Percentiles rank a stretch among this genome's conserved stretches.
phyloP scores from a whole-genome alignment of 2,888 invertebrate species.

The Brachyopa scutellaris region DNA sequence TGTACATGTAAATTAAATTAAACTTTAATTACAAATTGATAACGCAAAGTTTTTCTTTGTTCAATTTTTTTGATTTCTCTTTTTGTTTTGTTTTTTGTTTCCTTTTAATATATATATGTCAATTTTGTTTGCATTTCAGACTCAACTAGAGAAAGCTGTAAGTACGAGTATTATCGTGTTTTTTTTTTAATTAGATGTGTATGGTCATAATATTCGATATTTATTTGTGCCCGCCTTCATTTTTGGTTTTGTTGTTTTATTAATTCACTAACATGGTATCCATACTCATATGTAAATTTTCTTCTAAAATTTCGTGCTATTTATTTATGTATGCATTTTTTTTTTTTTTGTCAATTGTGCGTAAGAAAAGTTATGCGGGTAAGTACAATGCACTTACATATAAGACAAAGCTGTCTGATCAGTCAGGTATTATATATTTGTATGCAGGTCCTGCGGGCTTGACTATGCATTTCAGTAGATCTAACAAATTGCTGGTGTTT shows the following conservation, averaged over 20 bases:
- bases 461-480: no score
- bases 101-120: constrained; percentile 47
- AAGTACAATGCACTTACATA: background rate
- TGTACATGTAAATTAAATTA: background rate
- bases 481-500: no score
- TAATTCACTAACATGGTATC: background rate
- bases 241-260: background rate
- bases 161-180: constrained; percentile 66
- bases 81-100: constrained; percentile 21
- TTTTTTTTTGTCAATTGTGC: background rate
- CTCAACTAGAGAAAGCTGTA: constrained; percentile 75
- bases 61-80: background rate
- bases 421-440: no score
- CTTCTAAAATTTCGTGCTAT: no score
- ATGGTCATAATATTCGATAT: no score
- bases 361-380: background rate
- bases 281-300: background rate
- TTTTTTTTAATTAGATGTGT: no score
- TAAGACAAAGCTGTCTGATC: no score
- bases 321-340: background rate
- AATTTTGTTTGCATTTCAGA: constrained; percentile 75
- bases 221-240: no score
- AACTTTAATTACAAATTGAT: background rate
- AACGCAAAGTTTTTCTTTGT: background rate
- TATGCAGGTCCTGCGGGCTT: no score